These are phyloP conservation scores for Ochropacha duplaris DNA, from an alignment of 2,888 invertebrate genomes.

Conservation along the genomic window DNA sequence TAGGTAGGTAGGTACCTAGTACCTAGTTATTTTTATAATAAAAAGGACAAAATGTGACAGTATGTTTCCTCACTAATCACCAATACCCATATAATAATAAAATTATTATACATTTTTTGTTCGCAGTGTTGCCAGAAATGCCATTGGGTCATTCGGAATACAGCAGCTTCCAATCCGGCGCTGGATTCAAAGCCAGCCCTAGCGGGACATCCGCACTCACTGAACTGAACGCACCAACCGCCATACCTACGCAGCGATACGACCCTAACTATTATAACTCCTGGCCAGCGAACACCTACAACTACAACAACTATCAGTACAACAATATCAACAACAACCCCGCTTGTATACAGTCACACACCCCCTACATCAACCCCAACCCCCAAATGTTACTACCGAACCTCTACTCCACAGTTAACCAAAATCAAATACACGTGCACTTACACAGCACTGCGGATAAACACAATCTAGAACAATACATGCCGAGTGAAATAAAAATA, in stretches of 20 bases:
- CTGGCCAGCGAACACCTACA: slow-evolving; percentile 86
- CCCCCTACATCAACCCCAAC: slow-evolving; percentile 84
- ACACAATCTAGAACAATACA: slow-evolving; percentile 85
- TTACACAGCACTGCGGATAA: slow-evolving; percentile 87
- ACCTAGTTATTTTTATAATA: too few relatives aligned
- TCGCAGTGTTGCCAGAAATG: slow-evolving; percentile 83
- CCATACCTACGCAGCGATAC: slow-evolving; percentile 66
- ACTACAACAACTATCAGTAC: slow-evolving; percentile 88
- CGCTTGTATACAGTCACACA: slow-evolving; percentile 78
- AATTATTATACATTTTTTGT: slow-evolving; percentile 10
- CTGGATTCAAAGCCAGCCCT: slow-evolving; percentile 70
- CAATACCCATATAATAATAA: neutral
- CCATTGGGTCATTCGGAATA: slow-evolving; percentile 72
- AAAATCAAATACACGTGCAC: slow-evolving; percentile 93
- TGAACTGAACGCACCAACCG: slow-evolving; percentile 65
- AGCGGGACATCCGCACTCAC: slow-evolving; percentile 66
- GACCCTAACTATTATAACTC: slow-evolving; percentile 84
- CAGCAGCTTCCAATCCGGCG: slow-evolving; percentile 64
- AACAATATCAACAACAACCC: slow-evolving; percentile 83
- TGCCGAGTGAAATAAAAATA: slow-evolving; percentile 84
- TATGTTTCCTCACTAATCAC: too few relatives aligned
- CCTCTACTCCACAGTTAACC: slow-evolving; percentile 92
- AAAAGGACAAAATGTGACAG: too few relatives aligned
- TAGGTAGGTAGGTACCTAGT: too few relatives aligned
- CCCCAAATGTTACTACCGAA: slow-evolving; percentile 90